A percentile compares a stretch with the other conserved stretches of the same genome.
Evolutionary conservation across 2,113 vertebrate species (phyloP).

Genomic region (Reinhardtius hippoglossoides): DNA sequence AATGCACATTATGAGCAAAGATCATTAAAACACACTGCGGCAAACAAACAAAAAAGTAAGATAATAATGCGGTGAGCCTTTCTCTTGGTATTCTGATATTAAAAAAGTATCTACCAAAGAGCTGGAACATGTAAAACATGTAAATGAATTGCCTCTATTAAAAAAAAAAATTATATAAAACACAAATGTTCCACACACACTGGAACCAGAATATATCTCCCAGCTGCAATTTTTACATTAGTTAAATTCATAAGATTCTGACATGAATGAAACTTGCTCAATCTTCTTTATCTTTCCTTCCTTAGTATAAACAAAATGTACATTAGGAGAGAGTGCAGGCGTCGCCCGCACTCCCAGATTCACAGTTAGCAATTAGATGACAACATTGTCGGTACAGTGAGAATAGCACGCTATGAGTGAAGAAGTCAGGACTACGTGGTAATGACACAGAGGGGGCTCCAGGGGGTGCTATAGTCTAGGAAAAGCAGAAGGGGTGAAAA

Average conservation of each 20-base stretch:
- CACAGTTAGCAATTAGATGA: slow-evolving; percentile 83
- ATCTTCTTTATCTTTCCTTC: slow-evolving; percentile 31
- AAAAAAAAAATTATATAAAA: slow-evolving; percentile 59
- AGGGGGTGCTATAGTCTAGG: slow-evolving; percentile 68
- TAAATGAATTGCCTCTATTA: slow-evolving; percentile 49
- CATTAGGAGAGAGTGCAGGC: slow-evolving; percentile 69
- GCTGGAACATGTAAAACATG: slow-evolving; percentile 36
- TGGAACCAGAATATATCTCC: slow-evolving; percentile 52
- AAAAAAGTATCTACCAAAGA: slow-evolving; percentile 36
- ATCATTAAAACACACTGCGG: slow-evolving; percentile 35
- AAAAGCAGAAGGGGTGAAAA: slow-evolving; percentile 52
- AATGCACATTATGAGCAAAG: slow-evolving; percentile 58
- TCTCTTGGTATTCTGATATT: slow-evolving; percentile 33
- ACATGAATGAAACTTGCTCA: slow-evolving; percentile 52
- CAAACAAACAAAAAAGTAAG: slow-evolving; percentile 4
- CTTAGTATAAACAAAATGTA: slow-evolving; percentile 82
- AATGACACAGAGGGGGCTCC: slow-evolving; percentile 61
- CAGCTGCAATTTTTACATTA: slow-evolving; percentile 57
- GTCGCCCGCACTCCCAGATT: slow-evolving; percentile 68
- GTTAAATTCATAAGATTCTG: slow-evolving; percentile 41
- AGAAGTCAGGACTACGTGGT: slow-evolving; percentile 40
- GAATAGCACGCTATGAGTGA: slow-evolving; percentile 52
- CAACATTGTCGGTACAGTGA: slow-evolving; percentile 73
- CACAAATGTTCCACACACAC: slow-evolving; percentile 37
- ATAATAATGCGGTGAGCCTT: slow-evolving; percentile 25